Conservation (phyloP, 2,888 invertebrate genomes). For the Caprella mutica region DNA sequence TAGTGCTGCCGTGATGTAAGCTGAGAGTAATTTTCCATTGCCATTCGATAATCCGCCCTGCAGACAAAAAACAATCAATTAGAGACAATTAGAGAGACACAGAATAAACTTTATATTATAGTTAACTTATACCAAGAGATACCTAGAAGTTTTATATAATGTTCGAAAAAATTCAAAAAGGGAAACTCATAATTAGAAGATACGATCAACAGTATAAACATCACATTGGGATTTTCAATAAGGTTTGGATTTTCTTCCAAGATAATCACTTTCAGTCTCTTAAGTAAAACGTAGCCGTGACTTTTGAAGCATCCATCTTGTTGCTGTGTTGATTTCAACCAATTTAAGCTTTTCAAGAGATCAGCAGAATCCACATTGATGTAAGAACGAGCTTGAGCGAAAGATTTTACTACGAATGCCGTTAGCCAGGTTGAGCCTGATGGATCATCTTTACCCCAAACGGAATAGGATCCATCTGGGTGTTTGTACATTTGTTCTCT, state of each 20-base stretch:
- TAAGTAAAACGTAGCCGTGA: constrained; percentile 35
- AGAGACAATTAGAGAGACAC: no score
- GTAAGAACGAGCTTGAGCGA: constrained; percentile 42
- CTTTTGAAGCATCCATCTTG: constrained; percentile 43
- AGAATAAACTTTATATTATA: no score
- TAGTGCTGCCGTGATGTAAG: constrained; percentile 56
- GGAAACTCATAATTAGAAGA: no score
- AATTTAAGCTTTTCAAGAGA: constrained; percentile 47
- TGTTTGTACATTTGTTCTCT: constrained; percentile 64
- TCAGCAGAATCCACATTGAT: constrained; percentile 48
- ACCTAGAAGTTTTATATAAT: no score
- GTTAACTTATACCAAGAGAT: no score
- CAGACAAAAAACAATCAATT: no score
- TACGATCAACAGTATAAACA: no score
- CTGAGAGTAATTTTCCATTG: no score
- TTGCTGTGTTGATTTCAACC: constrained; percentile 55
- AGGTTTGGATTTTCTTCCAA: no score
- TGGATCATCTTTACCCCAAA: constrained; percentile 56
- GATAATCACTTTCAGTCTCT: constrained; percentile 36
- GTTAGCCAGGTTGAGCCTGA: constrained; percentile 65
- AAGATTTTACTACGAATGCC: constrained; percentile 56
- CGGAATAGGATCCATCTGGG: constrained; percentile 65
- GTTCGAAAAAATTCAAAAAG: no score
- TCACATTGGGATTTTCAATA: no score
- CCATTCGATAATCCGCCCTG: no score